These are phyloP conservation scores for Acanthochromis polyacanthus DNA, from an alignment of 2,113 vertebrate genomes.

Conservation along the genomic window DNA sequence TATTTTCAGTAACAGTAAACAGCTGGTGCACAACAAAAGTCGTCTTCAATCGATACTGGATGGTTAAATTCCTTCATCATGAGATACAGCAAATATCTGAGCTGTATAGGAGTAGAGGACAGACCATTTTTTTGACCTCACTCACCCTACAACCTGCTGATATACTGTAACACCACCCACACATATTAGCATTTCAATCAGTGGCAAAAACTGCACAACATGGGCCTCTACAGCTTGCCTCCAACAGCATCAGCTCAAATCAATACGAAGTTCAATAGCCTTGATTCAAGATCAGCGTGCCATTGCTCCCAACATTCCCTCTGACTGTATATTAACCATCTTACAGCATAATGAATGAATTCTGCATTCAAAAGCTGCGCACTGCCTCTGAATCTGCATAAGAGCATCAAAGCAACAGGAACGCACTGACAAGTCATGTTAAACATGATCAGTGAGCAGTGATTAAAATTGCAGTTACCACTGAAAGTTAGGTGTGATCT, in stretches of 20 bases:
- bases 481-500: slow-evolving; percentile 28
- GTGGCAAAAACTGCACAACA: slow-evolving; percentile 27
- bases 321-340: slow-evolving; percentile 17
- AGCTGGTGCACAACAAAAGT: slow-evolving; percentile 15
- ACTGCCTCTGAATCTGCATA: slow-evolving; percentile 35
- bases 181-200: slow-evolving; percentile 50
- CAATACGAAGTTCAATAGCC: slow-evolving; percentile 54
- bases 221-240: slow-evolving; percentile 25
- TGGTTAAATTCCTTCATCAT: not conserved
- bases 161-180: slow-evolving; percentile 20
- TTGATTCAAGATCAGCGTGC: slow-evolving; percentile 59
- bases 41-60: slow-evolving; percentile 3
- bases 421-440: slow-evolving; percentile 36
- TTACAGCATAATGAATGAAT: slow-evolving; percentile 29
- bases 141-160: slow-evolving; percentile 15
- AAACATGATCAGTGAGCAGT: slow-evolving; percentile 13
- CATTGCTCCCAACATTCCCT: slow-evolving; percentile 30
- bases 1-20: not conserved
- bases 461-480: slow-evolving; percentile 42
- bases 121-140: not conserved
- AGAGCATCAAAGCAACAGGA: slow-evolving; percentile 36
- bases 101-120: not conserved
- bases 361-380: slow-evolving; percentile 13
- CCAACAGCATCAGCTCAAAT: slow-evolving; percentile 43
- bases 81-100: not conserved